phyloP scores from a whole-genome alignment of 2,888 invertebrate genomes.

The Mythimna ferrago region DNA sequence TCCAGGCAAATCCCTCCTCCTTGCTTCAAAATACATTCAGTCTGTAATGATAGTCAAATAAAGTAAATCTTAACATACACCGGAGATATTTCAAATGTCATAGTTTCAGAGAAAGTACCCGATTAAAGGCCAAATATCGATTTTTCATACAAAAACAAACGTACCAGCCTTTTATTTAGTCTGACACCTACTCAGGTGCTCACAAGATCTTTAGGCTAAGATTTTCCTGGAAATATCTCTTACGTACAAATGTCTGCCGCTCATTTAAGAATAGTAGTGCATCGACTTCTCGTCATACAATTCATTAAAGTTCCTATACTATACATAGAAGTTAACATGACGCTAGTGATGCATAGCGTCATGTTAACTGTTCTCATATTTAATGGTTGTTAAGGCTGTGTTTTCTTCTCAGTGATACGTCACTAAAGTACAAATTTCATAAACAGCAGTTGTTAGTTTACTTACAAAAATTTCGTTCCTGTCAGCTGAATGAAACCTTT shows the following conservation, averaged over 20 bases:
- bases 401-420: background rate
- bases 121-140: slow-evolving; percentile 51
- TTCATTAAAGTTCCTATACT: slow-evolving; percentile 1
- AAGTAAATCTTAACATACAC: slow-evolving; percentile 15
- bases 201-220: slow-evolving; percentile 36
- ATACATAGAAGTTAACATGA: no score
- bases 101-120: slow-evolving; percentile 7
- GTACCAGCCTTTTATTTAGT: slow-evolving; percentile 63
- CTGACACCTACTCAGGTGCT: slow-evolving; percentile 64
- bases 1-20: background rate
- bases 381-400: no score
- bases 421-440: background rate
- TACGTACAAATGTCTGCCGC: slow-evolving; percentile 27
- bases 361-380: background rate
- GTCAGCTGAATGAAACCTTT: slow-evolving; percentile 37
- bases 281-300: slow-evolving; percentile 11
- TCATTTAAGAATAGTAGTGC: slow-evolving; percentile 34
- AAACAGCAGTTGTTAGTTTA: background rate
- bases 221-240: slow-evolving; percentile 47
- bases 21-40: slow-evolving; percentile 5
- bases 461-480: background rate
- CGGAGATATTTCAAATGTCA: slow-evolving; percentile 12
- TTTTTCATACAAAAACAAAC: slow-evolving; percentile 43
- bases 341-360: no score
- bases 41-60: slow-evolving; percentile 7